phyloP scores from a whole-genome alignment of 2,797 vertebrate species.

The Erethizon dorsatum region DNA sequence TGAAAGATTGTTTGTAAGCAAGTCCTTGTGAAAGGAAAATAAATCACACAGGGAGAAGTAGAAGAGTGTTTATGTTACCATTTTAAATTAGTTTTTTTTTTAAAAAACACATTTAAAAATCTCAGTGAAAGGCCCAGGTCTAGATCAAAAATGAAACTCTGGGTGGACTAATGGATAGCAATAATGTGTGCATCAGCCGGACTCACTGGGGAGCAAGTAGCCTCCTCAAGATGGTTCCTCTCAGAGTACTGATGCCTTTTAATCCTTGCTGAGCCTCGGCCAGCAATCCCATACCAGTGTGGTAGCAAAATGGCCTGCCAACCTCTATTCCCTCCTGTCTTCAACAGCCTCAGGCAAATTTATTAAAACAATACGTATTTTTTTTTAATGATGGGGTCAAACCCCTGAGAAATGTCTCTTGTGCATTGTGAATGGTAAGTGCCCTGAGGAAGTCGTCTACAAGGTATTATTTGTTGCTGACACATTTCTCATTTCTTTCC shows the following conservation, averaged over 20 bases:
- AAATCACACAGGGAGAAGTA: neutral
- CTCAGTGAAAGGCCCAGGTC: neutral
- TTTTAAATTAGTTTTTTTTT: neutral
- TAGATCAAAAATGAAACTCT: neutral
- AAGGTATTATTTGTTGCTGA: neutral
- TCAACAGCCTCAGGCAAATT: neutral
- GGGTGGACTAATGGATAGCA: fast-evolving
- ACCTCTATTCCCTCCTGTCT: neutral
- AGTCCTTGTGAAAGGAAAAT: neutral
- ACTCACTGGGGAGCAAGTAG: neutral
- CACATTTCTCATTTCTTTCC: neutral
- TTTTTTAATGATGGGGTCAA: neutral
- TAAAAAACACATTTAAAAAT: neutral
- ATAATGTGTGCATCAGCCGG: too few species aligned
- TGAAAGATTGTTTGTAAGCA: neutral
- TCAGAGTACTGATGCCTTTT: neutral
- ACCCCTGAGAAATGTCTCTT: neutral
- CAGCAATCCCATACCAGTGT: fast-evolving
- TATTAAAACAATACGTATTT: neutral
- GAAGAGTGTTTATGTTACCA: neutral
- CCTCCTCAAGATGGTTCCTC: neutral
- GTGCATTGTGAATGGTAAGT: neutral
- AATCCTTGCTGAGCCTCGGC: neutral
- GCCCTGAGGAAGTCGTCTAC: neutral
- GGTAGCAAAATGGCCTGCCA: neutral